These are phyloP conservation scores for Avahi laniger DNA, from an alignment of 2,797 vertebrate genomes.

Conservation along the genomic window DNA sequence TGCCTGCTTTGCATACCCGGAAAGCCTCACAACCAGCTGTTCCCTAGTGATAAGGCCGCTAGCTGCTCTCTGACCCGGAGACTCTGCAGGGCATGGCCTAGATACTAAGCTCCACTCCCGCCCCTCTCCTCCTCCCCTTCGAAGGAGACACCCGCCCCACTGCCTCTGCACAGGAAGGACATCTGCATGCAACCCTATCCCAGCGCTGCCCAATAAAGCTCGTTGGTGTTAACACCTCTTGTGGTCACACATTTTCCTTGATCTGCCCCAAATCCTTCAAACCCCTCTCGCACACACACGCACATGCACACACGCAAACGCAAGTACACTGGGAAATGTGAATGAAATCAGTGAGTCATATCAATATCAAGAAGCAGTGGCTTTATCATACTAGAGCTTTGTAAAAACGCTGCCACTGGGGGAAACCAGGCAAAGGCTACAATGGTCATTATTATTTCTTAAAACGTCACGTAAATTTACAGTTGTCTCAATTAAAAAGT, in stretches of 20 bases:
- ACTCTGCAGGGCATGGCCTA: not conserved
- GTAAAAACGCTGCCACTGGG: not conserved
- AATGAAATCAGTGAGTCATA: not conserved
- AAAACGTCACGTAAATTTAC: not conserved
- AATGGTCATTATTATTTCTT: not conserved
- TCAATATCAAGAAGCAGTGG: not conserved
- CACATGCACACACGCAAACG: not conserved
- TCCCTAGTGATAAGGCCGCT: not conserved
- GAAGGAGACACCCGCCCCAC: not conserved
- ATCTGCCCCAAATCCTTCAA: not conserved
- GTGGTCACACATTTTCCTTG: not conserved
- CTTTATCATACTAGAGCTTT: not conserved
- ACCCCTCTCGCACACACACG: no score
- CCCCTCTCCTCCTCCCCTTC: not conserved
- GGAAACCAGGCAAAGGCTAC: not conserved
- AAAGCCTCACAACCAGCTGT: not conserved
- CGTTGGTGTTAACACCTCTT: not conserved
- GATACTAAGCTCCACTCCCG: not conserved
- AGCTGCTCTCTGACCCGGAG: not conserved
- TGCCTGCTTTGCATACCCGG: not conserved
- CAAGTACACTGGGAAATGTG: not conserved
- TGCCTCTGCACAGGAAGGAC: not conserved
- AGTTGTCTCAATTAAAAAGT: not conserved
- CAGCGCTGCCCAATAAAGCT: rapidly evolving
- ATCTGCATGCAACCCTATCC: not conserved